Conservation (phyloP, 2,888 invertebrate genomes). For the Leucania comma region DNA sequence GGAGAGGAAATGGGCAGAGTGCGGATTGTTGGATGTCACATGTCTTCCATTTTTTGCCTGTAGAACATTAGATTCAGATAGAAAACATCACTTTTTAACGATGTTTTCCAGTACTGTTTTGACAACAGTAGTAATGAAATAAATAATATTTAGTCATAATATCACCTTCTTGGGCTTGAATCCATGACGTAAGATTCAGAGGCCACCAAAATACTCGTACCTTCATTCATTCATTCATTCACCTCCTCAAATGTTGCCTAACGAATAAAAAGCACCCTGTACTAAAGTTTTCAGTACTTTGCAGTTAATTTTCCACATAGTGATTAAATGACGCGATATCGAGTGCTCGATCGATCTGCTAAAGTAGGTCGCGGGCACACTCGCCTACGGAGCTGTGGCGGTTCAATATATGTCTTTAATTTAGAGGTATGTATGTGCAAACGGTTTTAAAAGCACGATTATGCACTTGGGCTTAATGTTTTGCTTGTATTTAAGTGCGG, state of each 20-base stretch:
- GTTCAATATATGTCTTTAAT: slow-evolving; percentile 43
- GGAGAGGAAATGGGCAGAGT: no score
- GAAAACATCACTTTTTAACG: no score
- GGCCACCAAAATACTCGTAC: no score
- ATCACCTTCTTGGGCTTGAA: no score
- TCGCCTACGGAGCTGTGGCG: slow-evolving; percentile 41
- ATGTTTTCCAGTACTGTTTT: no score
- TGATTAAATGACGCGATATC: slow-evolving; percentile 74
- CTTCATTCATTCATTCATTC: background rate
- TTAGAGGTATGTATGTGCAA: slow-evolving; percentile 25
- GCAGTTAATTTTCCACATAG: slow-evolving; percentile 70
- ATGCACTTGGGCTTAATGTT: slow-evolving; percentile 34
- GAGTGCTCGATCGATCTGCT: slow-evolving; percentile 74
- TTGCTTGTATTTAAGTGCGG: slow-evolving; percentile 18
- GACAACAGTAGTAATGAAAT: no score
- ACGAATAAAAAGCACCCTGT: background rate
- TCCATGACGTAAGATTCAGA: no score
- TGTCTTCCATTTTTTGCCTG: no score
- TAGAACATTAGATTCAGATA: no score
- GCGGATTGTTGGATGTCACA: no score
- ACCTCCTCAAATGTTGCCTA: background rate
- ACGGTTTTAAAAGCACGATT: slow-evolving; percentile 47
- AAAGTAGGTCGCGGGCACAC: slow-evolving; percentile 69
- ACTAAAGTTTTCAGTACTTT: slow-evolving; percentile 18
- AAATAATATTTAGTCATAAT: no score